phyloP scores from a whole-genome alignment of 2,888 invertebrate species.

The Criorhina ranunculi region DNA sequence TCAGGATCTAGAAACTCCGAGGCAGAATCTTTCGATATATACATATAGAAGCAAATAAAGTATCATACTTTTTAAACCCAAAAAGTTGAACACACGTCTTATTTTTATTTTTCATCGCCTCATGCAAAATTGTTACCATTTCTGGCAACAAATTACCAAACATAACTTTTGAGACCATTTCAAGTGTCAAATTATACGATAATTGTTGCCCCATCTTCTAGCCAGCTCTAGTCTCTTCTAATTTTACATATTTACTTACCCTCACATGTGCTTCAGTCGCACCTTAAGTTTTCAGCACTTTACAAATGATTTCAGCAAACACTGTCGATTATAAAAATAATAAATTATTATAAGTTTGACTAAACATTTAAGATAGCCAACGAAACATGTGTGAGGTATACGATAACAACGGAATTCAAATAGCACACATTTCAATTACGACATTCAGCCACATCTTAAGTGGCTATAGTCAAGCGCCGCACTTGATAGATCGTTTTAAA shows the following conservation, averaged over 20 bases:
- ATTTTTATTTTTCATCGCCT: no score
- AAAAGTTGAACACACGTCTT: no score
- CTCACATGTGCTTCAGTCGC: constrained; percentile 15
- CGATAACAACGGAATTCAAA: constrained; percentile 12
- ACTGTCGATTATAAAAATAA: background rate
- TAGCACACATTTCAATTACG: constrained; percentile 16
- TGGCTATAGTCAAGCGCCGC: constrained; percentile 2
- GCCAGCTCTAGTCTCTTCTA: background rate
- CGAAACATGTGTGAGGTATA: constrained; percentile 3
- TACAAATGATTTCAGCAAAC: constrained; percentile 23
- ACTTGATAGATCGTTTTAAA: constrained; percentile 8
- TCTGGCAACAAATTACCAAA: background rate
- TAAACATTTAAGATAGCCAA: constrained; percentile 19
- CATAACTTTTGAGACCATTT: constrained; percentile 1
- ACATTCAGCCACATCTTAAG: constrained; percentile 20
- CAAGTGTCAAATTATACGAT: constrained; percentile 9
- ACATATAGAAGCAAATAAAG: no score
- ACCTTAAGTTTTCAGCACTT: constrained; percentile 24
- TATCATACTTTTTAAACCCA: no score
- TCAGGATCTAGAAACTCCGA: no score
- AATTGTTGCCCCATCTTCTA: constrained; percentile 1
- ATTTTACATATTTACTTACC: constrained; percentile 22
- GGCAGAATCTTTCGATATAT: no score
- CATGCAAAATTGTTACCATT: background rate
- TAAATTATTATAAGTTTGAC: constrained; percentile 5